phyloP scores from a whole-genome alignment of 2,797 vertebrate genomes.

The Champsocephalus gunnari region DNA sequence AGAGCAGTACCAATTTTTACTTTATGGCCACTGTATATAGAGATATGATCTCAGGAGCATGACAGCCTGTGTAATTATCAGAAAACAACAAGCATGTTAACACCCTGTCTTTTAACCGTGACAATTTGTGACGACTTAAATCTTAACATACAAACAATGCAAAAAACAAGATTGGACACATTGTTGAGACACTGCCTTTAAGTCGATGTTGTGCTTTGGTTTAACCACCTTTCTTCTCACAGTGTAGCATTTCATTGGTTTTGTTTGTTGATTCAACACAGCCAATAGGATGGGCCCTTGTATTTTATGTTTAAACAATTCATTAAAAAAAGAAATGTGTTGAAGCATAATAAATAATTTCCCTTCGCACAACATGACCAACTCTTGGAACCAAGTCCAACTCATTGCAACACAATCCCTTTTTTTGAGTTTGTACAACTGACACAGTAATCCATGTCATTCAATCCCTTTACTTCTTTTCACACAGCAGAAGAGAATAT shows the following conservation, averaged over 20 bases:
- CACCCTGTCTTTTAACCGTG: neutral
- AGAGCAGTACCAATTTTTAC: neutral
- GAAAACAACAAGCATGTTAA: neutral
- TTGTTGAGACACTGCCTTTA: neutral
- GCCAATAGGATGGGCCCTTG: neutral
- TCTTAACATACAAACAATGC: neutral
- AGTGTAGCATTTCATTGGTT: neutral
- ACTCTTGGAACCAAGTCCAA: neutral
- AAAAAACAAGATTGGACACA: neutral
- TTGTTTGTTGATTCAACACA: neutral
- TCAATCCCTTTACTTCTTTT: neutral
- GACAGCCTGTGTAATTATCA: neutral
- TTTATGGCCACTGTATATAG: neutral
- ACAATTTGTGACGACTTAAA: neutral
- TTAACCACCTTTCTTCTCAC: neutral
- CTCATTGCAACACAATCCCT: constrained; percentile 1
- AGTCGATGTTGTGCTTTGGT: neutral
- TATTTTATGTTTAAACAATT: neutral
- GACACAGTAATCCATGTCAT: neutral
- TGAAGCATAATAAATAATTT: neutral
- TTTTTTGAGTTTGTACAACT: neutral
- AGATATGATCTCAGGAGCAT: neutral
- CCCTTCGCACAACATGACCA: constrained; percentile 3
- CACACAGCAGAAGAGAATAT: neutral
- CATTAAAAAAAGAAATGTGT: neutral